phyloP scores from a whole-genome alignment of 2,888 invertebrate genomes.

The Xanthorhoe designata region DNA sequence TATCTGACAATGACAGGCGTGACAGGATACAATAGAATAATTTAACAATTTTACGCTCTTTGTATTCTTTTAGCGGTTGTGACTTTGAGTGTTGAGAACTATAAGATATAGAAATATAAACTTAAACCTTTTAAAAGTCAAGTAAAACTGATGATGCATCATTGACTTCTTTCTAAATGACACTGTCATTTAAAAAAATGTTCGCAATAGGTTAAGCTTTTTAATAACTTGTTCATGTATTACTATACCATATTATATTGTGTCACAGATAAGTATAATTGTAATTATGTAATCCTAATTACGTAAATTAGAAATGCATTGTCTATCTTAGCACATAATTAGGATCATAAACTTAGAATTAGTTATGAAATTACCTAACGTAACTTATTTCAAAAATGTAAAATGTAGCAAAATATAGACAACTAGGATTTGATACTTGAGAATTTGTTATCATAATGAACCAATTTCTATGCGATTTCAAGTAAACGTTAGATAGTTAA shows the following conservation, averaged over 20 bases:
- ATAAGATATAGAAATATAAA: no score
- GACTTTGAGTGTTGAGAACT: slow-evolving; percentile 3
- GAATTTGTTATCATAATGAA: slow-evolving; percentile 27
- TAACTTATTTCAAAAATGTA: not conserved
- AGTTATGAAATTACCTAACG: slow-evolving; percentile 2
- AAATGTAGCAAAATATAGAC: not conserved
- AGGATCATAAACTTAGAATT: slow-evolving; percentile 4
- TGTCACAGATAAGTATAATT: not conserved
- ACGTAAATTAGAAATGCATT: slow-evolving; percentile 24
- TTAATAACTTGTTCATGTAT: not conserved
- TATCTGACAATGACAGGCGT: slow-evolving; percentile 27
- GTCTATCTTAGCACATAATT: slow-evolving; percentile 22
- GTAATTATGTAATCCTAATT: not conserved
- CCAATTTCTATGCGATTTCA: slow-evolving; percentile 23
- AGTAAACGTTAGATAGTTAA: slow-evolving; percentile 24
- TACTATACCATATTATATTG: not conserved
- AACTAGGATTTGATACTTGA: not conserved
- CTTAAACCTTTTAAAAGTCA: no score
- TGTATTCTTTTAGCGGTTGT: slow-evolving; percentile 11
- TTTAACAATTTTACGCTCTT: slow-evolving; percentile 35
- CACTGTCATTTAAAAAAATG: not conserved
- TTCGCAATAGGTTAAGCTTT: not conserved
- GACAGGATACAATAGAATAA: slow-evolving; percentile 32
- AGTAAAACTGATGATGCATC: no score
- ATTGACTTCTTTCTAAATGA: not conserved